Evolutionary conservation across 1,140 invertebrate genomes (phyloP).

Genomic region (Cydia fagiglandana): DNA sequence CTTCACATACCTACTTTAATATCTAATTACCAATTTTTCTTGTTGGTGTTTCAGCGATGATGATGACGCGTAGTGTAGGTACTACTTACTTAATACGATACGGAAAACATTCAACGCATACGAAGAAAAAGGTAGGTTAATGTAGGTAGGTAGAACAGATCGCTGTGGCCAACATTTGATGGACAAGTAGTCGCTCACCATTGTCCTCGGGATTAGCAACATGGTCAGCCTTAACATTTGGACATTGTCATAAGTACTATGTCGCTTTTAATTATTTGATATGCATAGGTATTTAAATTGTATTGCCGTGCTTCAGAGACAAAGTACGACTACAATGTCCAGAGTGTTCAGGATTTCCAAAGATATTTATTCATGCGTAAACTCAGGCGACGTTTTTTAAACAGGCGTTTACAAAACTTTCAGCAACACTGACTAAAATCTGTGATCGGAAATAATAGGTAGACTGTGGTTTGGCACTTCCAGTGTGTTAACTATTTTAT

Average conservation of each 20-base stretch:
- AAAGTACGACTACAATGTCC: not conserved
- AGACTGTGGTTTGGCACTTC: conserved; percentile 67
- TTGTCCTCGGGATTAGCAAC: not conserved
- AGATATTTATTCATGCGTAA: not conserved
- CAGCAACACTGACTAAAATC: conserved; percentile 45
- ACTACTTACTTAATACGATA: not conserved
- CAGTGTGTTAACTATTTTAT: conserved; percentile 52
- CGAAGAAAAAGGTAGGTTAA: not conserved
- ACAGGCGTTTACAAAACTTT: not conserved
- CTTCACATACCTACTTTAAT: conserved; percentile 36
- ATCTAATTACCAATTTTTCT: conserved; percentile 31
- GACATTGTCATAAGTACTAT: not conserved
- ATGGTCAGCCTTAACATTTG: not conserved
- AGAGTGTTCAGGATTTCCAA: not conserved
- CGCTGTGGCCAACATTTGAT: not conserved
- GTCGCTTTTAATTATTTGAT: conserved; percentile 6
- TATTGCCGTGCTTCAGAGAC: conserved; percentile 1
- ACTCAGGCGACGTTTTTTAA: not conserved
- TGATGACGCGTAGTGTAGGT: not conserved
- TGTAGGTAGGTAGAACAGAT: not conserved
- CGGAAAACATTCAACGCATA: not conserved
- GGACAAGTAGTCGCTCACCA: conserved; percentile 3
- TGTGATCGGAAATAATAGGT: conserved; percentile 46
- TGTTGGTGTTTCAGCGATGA: not conserved
- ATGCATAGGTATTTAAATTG: not conserved